Conservation (phyloP, 2,113 vertebrate genomes). For the Ictalurus punctatus region DNA sequence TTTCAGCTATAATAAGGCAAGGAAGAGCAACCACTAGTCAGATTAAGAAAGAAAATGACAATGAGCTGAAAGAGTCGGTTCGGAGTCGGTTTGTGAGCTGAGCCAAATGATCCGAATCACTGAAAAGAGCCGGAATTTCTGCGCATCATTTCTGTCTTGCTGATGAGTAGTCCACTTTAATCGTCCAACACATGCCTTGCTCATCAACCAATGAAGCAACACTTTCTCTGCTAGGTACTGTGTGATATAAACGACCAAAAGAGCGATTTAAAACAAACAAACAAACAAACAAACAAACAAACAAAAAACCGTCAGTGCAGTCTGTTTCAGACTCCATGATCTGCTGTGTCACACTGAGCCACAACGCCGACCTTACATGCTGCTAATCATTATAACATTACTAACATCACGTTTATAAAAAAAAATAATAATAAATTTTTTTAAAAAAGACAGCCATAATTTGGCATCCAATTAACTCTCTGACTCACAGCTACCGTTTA, state of each 20-base stretch:
- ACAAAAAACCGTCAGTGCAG: background rate
- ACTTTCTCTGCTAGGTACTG: background rate
- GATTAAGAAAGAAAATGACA: background rate
- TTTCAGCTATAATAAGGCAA: background rate
- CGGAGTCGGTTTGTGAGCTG: background rate
- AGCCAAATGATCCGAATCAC: background rate
- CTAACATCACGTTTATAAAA: background rate
- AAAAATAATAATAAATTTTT: no score
- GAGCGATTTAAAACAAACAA: background rate
- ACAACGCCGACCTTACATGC: background rate
- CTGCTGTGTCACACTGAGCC: background rate
- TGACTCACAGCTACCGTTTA: background rate
- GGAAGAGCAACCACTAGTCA: background rate
- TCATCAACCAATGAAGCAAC: background rate
- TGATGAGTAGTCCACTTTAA: background rate
- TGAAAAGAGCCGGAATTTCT: background rate
- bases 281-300: rapidly evolving
- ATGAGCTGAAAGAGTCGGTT: background rate
- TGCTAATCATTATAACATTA: background rate
- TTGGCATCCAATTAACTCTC: background rate
- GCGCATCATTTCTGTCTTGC: background rate
- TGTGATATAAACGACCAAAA: background rate
- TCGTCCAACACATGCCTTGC: background rate
- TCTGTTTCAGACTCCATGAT: background rate
- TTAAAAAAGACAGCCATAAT: background rate